Conservation (phyloP, 2,113 vertebrate genomes). For the Forbesichthys papilliferus region DNA sequence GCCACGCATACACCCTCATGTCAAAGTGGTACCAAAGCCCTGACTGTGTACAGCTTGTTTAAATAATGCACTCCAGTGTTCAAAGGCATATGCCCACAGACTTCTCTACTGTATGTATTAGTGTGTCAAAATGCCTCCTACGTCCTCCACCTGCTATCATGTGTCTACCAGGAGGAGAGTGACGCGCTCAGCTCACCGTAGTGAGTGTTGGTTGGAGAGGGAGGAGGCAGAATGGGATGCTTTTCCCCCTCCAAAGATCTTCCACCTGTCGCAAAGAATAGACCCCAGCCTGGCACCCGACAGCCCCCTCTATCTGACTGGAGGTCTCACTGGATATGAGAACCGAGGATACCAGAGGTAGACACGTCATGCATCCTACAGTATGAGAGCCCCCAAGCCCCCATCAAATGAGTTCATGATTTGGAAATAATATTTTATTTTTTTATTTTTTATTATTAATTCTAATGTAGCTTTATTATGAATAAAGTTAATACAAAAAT, state of each 20-base stretch:
- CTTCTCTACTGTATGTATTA: too few relatives aligned
- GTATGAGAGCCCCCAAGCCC: too few relatives aligned
- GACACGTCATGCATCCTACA: background rate
- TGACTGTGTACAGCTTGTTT: too few relatives aligned
- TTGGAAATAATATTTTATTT: too few relatives aligned
- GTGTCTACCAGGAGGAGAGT: conserved; percentile 57
- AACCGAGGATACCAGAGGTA: conserved; percentile 78
- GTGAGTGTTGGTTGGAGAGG: conserved; percentile 74
- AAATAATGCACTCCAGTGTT: too few relatives aligned
- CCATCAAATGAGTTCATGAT: too few relatives aligned
- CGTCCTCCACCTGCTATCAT: background rate
- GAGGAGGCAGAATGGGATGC: conserved; percentile 73
- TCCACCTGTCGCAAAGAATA: conserved; percentile 73
- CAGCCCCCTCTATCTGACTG: conserved; percentile 71
- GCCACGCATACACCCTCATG: background rate
- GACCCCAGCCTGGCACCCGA: conserved; percentile 66
- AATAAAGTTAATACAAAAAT: too few relatives aligned
- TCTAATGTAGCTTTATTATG: too few relatives aligned
- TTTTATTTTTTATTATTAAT: too few relatives aligned
- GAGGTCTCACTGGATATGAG: conserved; percentile 68
- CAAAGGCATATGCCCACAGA: too few relatives aligned
- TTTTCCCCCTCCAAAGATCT: conserved; percentile 75
- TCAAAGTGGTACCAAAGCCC: background rate
- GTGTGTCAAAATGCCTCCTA: background rate
- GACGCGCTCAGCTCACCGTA: conserved; percentile 56